phyloP scores from a whole-genome alignment of 2,797 vertebrate species.

The Gymnoscopelus microlampas region DNA sequence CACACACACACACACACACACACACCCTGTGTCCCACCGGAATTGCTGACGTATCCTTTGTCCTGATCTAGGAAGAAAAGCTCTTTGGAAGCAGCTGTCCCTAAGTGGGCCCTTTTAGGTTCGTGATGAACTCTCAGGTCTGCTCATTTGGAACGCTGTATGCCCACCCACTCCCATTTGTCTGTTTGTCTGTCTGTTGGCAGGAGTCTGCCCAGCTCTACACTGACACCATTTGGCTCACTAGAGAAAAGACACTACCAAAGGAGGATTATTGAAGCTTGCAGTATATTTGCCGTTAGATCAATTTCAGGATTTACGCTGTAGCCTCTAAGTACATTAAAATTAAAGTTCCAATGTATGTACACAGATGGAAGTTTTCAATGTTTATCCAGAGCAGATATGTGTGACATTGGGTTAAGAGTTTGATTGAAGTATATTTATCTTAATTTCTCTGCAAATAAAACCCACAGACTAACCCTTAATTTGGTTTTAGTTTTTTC shows the following conservation, averaged over 20 bases:
- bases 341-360: conserved; percentile 50
- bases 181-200: conserved; percentile 47
- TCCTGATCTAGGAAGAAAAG: conserved; percentile 48
- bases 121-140: conserved; percentile 64
- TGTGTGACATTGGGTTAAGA: conserved; percentile 30
- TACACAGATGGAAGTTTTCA: conserved; percentile 51
- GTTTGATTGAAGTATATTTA: conserved; percentile 29
- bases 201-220: conserved; percentile 48
- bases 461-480: neutral
- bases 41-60: conserved; percentile 50
- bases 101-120: conserved; percentile 55
- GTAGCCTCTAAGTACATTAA: conserved; percentile 37
- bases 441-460: conserved; percentile 26
- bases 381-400: conserved; percentile 45
- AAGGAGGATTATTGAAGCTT: conserved; percentile 49
- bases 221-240: conserved; percentile 73
- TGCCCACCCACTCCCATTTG: conserved; percentile 37
- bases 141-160: conserved; percentile 62
- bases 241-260: conserved; percentile 42
- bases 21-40: conserved; percentile 8
- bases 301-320: conserved; percentile 59
- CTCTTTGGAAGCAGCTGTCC: conserved; percentile 40
- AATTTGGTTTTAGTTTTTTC: too few species aligned
- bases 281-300: conserved; percentile 56
- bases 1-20: conserved; percentile 16